Conservation (phyloP, 2,113 vertebrate genomes). For the Seriola aureovittata region DNA sequence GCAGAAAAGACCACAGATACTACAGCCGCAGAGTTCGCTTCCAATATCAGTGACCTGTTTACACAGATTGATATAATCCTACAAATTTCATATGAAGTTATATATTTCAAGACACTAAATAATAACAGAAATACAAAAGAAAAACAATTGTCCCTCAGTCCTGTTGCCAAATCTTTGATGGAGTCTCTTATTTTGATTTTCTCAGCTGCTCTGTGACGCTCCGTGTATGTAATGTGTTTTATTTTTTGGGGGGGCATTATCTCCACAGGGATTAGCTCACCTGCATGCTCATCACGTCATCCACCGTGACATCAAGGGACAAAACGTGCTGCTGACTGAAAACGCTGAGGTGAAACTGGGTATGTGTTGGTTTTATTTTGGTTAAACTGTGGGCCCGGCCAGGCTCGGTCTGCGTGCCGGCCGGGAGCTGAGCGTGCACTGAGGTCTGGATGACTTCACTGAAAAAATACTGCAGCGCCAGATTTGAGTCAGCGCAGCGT, state of each 20-base stretch:
- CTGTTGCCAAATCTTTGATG: too few relatives aligned
- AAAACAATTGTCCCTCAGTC: too few relatives aligned
- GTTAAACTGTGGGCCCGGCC: neutral
- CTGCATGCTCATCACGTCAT: constrained; percentile 98
- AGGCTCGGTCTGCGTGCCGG: neutral
- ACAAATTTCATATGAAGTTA: neutral
- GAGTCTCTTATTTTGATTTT: neutral
- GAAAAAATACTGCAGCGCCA: constrained; percentile 36
- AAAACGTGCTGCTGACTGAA: constrained; percentile 97
- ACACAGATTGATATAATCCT: neutral
- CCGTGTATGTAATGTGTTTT: neutral
- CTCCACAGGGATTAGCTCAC: constrained; percentile 92
- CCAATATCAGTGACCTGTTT: neutral
- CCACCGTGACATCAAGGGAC: constrained; percentile 98
- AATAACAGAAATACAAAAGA: too few relatives aligned
- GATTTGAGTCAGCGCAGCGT: constrained; percentile 26
- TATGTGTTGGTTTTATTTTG: constrained; percentile 70
- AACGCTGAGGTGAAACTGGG: constrained; percentile 98
- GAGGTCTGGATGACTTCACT: neutral
- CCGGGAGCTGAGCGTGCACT: neutral
- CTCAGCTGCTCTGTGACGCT: neutral
- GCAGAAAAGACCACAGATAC: neutral
- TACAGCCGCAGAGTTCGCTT: too few relatives aligned
- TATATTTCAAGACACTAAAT: neutral
- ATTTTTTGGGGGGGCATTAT: neutral